Conservation (phyloP, 1,140 invertebrate genomes). For the Tigriopus japonicus region DNA sequence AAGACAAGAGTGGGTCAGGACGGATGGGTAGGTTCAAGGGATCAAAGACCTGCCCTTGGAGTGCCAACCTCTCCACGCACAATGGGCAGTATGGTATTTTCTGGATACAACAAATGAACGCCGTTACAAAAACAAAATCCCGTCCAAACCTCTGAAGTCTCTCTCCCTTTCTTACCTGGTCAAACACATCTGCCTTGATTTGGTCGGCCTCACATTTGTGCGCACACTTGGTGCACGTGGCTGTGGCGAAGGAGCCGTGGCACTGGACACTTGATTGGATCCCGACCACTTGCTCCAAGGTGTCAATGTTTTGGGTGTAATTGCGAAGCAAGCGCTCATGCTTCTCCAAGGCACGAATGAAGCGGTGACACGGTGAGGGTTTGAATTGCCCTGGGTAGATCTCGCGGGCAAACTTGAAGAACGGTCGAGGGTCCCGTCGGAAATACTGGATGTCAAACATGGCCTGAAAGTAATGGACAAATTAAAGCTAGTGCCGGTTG, state of each 20-base stretch:
- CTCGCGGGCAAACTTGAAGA: constrained; percentile 66
- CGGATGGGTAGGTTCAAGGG: no score
- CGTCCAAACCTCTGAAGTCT: no score
- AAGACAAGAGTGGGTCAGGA: no score
- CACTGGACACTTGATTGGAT: neutral
- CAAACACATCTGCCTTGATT: neutral
- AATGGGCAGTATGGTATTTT: no score
- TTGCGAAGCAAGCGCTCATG: constrained; percentile 59
- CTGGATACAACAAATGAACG: no score
- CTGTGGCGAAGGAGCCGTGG: constrained; percentile 76
- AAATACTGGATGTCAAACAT: constrained; percentile 82
- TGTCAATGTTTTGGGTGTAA: constrained; percentile 87
- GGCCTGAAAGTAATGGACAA: constrained; percentile 28
- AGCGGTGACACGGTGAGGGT: constrained; percentile 64
- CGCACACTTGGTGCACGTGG: constrained; percentile 60
- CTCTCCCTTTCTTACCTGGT: neutral
- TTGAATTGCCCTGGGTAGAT: constrained; percentile 60
- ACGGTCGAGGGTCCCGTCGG: constrained; percentile 56
- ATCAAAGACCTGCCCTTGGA: no score
- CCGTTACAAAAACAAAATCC: no score
- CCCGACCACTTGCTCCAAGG: constrained; percentile 45
- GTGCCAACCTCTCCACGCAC: no score
- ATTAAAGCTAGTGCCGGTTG: no score
- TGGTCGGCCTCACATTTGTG: constrained; percentile 37
- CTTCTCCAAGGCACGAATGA: constrained; percentile 52